Evolutionary conservation across 2,113 vertebrate species (phyloP), one percentile per base, ranked within the genome.

Genomic region (Brevimyrus niger): DNA sequence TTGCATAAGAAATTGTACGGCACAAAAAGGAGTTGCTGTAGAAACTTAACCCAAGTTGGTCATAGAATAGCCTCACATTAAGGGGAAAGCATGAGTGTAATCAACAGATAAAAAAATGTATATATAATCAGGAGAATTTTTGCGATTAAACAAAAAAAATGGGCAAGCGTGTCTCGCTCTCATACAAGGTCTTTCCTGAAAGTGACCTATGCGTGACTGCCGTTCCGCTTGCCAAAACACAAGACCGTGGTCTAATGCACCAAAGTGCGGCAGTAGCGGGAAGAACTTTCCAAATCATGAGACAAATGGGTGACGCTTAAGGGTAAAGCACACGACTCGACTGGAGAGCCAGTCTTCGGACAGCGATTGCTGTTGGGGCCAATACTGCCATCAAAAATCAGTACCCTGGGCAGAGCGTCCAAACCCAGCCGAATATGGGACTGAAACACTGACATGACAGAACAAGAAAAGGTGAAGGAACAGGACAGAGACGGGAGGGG

Each of bases 1-100:
- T 58, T 89, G 88, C 88, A 85, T 84, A 61, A 61, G 88, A 17
- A 85, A 83, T 55, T 23, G n/a, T 23, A 69, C 21, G 6, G n/a
- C 23, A 42, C 23, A 1, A 69, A n/a, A 69, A 83, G 9, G 9
- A 53, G 48, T 23, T 55, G 50, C 19, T 58, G 11, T 46, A 83
- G 27, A 58, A 58, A 55, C 2, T 89, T 69, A 19, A 88, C 61
- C 44, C 61, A 69, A 35, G 27, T 55, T 38, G 42, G 88, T 53
- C 27, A 80, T 17, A 88, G 42, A 31, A n/a, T 10, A 61, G 31
- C 17, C 31, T 35, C 15, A 89, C 27, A 42, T 31, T 53, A 21
- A 15, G 13, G 65, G 21, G 44, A 69, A 88, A 42, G 27, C 46
- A 48, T 38, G 47, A 10, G 47, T 82, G 23, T 38, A 15, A 80